Evolutionary conservation across 2,888 invertebrate species (phyloP), one percentile per base, ranked within the genome.

Genomic region (Sphecodes monilicornis): DNA sequence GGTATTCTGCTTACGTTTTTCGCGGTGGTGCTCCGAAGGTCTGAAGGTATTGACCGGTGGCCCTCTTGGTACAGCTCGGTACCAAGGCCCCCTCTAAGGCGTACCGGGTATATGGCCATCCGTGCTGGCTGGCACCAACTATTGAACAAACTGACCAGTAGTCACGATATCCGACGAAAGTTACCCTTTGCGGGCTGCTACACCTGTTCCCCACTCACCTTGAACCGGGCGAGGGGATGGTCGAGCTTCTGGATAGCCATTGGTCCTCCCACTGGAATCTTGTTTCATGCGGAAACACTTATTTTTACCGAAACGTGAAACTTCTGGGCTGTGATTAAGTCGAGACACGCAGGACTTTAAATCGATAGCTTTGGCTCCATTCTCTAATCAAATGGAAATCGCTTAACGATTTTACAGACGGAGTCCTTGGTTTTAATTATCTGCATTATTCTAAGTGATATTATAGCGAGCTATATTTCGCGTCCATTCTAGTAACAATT

Each of bases 121-220:
- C 90, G 91, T 89, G 93, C 93, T 92, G 93, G 93, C 94, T 94
- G 94, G 94, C 93, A 94, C 94, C 94, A 90, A 94, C 94, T 95
- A 95, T 95, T 93, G 94, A 95, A 95, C 94, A 95, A 95, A 94
- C 94, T 95, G 94, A 95, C 94, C 94, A 94, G 93, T 93, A 94
- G 94, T 94, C 94, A 94, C 94, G 94, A 94, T 94, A 94, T 93
- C 93, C 92, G 78, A 91, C 87, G 86, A 81, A 82, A 86, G 74
- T 83, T 78, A 86, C 83, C 84, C 86, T 77, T 46, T 76, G 72
- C 69, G 70, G 70, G 46, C 64, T 66, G 54, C 78, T 74, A 60
- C 85, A 88, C 89, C 86, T 82, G 85, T 78, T 84, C 32, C 39
- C 43, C 29, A 2, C 74, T 66, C 50, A 57, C 60, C 39, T 68